phyloP scores from a whole-genome alignment of 30 jellyfish, hydroid and myxozoan species.

The Aurelia aurita region DNA sequence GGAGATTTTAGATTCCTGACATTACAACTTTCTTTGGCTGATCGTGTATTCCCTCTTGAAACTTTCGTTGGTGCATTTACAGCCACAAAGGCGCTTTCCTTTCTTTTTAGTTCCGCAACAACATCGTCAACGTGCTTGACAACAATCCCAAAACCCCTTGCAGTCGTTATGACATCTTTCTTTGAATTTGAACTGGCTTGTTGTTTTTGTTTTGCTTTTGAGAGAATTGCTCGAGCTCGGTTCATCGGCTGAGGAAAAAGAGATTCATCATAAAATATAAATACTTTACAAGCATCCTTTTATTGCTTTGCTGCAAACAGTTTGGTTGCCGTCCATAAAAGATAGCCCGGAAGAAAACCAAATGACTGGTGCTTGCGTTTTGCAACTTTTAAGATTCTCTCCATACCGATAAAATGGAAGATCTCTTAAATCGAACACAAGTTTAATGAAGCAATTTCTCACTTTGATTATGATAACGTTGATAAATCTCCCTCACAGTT shows the following conservation, averaged over 20 bases:
- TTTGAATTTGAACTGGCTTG: not conserved
- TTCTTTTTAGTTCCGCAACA: not conserved
- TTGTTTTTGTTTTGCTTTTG: constrained; percentile 29
- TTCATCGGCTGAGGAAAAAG: constrained; percentile 26
- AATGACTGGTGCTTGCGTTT: no score
- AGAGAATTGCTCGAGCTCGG: constrained; percentile 48
- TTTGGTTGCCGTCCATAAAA: no score
- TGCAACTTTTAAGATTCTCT: no score
- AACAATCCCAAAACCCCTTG: constrained; percentile 32
- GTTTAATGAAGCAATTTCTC: no score
- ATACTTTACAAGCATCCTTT: no score
- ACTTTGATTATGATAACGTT: no score
- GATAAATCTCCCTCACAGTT: no score
- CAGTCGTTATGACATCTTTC: constrained; percentile 30
- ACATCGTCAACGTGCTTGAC: constrained; percentile 37
- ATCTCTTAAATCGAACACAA: no score
- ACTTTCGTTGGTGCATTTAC: not conserved
- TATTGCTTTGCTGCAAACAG: no score
- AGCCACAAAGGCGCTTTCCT: not conserved
- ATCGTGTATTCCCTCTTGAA: not conserved
- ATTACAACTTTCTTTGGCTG: not conserved
- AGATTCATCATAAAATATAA: no score
- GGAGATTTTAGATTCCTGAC: constrained; percentile 29
- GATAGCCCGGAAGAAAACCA: no score
- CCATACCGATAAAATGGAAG: no score